Base-by-base conservation (phyloP, 1,140 invertebrate species). In the Homarus americanus region DNA sequence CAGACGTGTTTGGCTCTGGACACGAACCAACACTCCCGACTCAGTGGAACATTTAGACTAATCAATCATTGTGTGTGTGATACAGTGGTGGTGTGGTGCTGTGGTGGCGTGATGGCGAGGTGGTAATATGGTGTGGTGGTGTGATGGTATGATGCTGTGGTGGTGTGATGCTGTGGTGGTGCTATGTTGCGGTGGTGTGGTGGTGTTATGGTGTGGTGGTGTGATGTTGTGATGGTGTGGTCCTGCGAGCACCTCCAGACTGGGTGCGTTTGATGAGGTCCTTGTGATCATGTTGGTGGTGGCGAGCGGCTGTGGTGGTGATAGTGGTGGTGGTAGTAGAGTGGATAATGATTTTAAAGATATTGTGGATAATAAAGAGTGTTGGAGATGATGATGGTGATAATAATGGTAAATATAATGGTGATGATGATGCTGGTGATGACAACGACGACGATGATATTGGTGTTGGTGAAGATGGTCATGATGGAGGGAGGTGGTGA, bases 151-250 rank as follows among this genome's bases (percentile, higher is more conserved):
- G 34, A 40, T 10, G 17, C 28, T 38, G 28, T 15, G 44, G 73
- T 76, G 73, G 32, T n/a, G n/a, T n/a, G n/a, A n/a, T n/a, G n/a
- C n/a, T n/a, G n/a, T 5, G 73, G 34, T 76, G 28, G 40, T 34
- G 34, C 17, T 24, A 24, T n/a, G 34, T 38, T 15, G 34, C 73
- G 20, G 73, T 34, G 36, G 73, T 38, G 28, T 75, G n/a, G 32
- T 75, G n/a, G 53, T 20, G 53, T 24, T n/a, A 10, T 76, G 78
- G 40, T 44, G 41, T 80, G 78, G 24, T 80, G 78, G 44, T 53
- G 78, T 76, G 73, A n/a, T n/a, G n/a, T 80, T 53, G 32, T 80
- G 40, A 1, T 40, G 34, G 73, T 7, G 38, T 78, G n/a, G n/a
- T n/a, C n/a, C n/a, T n/a, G n/a, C n/a, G n/a, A n/a, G n/a, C n/a